Evolutionary conservation across 2,113 vertebrate genomes (phyloP).

Genomic region (Ammodramus savannarum): DNA sequence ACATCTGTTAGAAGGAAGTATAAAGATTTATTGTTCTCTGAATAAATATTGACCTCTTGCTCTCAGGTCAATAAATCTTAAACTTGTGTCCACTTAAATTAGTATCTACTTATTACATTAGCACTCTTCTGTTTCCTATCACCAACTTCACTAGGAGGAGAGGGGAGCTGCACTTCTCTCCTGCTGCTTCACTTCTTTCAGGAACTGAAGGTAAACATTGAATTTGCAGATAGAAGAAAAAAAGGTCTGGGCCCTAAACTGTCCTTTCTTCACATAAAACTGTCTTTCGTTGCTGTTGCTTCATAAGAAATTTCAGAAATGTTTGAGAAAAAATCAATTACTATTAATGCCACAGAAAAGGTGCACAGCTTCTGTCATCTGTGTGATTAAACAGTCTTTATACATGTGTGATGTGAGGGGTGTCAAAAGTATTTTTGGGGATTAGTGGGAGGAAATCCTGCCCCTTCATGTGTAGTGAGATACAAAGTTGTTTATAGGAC

Average conservation of each 20-base stretch:
- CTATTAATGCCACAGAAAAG: neutral
- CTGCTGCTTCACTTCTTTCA: neutral
- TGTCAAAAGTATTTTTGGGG: neutral
- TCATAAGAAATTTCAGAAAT: neutral
- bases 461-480: neutral
- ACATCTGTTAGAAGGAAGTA: constrained; percentile 8
- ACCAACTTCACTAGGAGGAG: neutral
- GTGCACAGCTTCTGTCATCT: neutral
- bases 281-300: neutral
- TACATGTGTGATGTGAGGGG: neutral
- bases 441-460: neutral
- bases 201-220: neutral
- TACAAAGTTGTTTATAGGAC: neutral
- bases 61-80: constrained; percentile 44
- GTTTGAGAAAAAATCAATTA: neutral
- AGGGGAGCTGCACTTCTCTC: neutral
- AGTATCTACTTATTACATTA: neutral
- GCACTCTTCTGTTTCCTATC: neutral
- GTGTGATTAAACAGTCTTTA: neutral
- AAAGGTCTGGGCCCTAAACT: neutral
- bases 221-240: neutral
- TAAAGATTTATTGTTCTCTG: constrained; percentile 45
- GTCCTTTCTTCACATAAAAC: neutral
- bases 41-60: constrained; percentile 48
- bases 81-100: constrained; percentile 29